A percentile compares a stretch with the other conserved stretches of the same genome.
phyloP scores from a whole-genome alignment of 2,888 invertebrate species.

The Scaptomyza reducta region DNA sequence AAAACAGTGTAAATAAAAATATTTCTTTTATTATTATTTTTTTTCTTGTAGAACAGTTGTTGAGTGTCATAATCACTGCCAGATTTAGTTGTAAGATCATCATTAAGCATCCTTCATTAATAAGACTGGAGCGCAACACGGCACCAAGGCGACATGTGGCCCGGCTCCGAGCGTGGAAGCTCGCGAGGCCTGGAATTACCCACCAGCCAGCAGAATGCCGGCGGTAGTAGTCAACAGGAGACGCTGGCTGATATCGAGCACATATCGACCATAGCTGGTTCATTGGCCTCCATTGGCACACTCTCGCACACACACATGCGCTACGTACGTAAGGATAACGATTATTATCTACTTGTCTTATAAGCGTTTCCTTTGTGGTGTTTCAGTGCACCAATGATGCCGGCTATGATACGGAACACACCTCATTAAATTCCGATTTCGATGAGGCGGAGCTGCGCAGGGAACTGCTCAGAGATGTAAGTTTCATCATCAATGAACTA shows the following conservation, averaged over 20 bases:
- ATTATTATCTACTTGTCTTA: neutral
- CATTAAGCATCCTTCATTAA: neutral
- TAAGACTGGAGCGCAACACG: constrained; percentile 58
- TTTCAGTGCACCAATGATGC: constrained; percentile 85
- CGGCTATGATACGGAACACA: constrained; percentile 91
- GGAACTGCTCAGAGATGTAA: constrained; percentile 92
- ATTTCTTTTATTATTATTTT: neutral
- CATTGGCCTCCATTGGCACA: constrained; percentile 87
- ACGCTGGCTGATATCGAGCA: constrained; percentile 87
- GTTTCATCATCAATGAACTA: constrained; percentile 76
- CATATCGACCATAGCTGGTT: constrained; percentile 90
- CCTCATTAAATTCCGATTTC: constrained; percentile 91
- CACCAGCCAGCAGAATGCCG: constrained; percentile 75
- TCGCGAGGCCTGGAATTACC: constrained; percentile 80
- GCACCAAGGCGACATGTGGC: constrained; percentile 59
- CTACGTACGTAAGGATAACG: constrained; percentile 64
- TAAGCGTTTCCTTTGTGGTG: neutral
- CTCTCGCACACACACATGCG: constrained; percentile 85
- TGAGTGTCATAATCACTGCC: constrained; percentile 18
- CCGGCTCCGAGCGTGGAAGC: constrained; percentile 82
- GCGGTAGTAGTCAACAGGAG: constrained; percentile 85
- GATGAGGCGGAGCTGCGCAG: constrained; percentile 91
- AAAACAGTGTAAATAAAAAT: neutral
- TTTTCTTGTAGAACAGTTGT: constrained; percentile 2
- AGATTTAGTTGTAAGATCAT: constrained; percentile 3